Conservation (phyloP, 1,140 invertebrate genomes). For the Dinoponera quadriceps region DNA sequence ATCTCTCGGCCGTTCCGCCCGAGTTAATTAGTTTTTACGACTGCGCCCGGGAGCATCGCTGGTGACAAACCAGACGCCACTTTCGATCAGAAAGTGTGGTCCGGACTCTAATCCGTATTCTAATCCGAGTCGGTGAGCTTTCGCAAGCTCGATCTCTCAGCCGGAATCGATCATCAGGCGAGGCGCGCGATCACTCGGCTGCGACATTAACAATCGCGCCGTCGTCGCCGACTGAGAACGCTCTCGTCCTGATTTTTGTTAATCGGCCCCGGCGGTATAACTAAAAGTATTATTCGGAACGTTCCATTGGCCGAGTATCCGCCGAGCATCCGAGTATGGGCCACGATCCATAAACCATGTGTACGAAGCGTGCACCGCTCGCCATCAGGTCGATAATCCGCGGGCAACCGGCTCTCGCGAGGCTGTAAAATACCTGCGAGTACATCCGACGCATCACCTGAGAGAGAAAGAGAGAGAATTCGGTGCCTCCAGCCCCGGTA, state of each 20-base stretch:
- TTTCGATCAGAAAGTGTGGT: too few relatives aligned
- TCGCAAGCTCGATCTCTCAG: neutral
- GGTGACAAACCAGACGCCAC: too few relatives aligned
- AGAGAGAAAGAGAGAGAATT: too few relatives aligned
- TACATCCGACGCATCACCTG: conserved; percentile 1
- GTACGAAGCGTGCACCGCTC: conserved; percentile 73
- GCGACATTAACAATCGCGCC: neutral
- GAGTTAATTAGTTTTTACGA: too few relatives aligned
- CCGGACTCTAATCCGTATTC: too few relatives aligned
- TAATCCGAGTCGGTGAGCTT: too few relatives aligned
- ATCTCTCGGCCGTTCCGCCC: too few relatives aligned
- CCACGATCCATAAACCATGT: conserved; percentile 80
- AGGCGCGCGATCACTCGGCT: neutral
- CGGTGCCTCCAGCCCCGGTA: conserved; percentile 25
- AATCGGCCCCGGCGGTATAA: conserved; percentile 74
- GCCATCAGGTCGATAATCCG: conserved; percentile 72
- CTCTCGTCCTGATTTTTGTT: conserved; percentile 61
- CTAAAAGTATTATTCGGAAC: conserved; percentile 84
- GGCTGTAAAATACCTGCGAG: conserved; percentile 23
- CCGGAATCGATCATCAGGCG: neutral
- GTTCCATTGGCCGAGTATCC: conserved; percentile 84
- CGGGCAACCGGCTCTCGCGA: conserved; percentile 50
- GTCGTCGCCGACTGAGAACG: conserved; percentile 8
- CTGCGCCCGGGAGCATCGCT: too few relatives aligned
- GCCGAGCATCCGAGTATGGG: conserved; percentile 75